Evolutionary conservation across 92 coral and sea anemone genomes (phyloP).

Genomic region (Palythoa grandis): DNA sequence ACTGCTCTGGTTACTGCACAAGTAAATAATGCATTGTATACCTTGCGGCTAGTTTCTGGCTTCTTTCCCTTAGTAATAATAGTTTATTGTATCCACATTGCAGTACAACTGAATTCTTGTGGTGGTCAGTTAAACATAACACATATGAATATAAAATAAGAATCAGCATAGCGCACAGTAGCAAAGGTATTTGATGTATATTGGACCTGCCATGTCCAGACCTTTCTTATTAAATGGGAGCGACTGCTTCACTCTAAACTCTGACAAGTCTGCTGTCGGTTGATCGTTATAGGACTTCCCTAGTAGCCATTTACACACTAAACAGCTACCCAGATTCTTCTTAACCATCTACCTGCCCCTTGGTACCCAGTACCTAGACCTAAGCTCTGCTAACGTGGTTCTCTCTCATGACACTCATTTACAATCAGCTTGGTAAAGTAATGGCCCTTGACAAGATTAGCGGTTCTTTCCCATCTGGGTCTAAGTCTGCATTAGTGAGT

Average conservation of each 20-base stretch:
- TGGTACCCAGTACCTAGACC: constrained; percentile 46
- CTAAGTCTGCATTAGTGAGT: constrained; percentile 13
- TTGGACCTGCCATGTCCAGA: neutral
- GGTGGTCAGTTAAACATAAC: too few relatives aligned
- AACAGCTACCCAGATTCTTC: constrained; percentile 31
- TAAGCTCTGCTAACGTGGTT: constrained; percentile 50
- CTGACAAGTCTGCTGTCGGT: constrained; percentile 20
- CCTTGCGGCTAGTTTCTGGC: neutral
- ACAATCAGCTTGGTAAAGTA: constrained; percentile 22
- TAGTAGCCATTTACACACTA: constrained; percentile 22
- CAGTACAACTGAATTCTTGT: too few relatives aligned
- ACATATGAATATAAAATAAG: too few relatives aligned
- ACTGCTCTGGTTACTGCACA: constrained; percentile 44
- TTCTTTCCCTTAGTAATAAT: constrained; percentile 11
- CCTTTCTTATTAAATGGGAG: constrained; percentile 6
- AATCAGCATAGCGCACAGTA: too few relatives aligned
- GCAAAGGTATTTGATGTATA: too few relatives aligned
- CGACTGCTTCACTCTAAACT: constrained; percentile 16
- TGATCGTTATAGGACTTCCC: constrained; percentile 12
- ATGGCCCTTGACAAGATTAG: constrained; percentile 31
- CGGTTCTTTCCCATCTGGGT: neutral
- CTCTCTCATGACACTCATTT: constrained; percentile 32
- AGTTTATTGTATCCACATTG: too few relatives aligned
- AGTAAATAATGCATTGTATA: constrained; percentile 29
- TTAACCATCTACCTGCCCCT: constrained; percentile 29